A percentile compares a stretch with the other conserved stretches of the same genome.
Conservation (phyloP, 2,888 invertebrate species). For the Chloroclystis v-ata region DNA sequence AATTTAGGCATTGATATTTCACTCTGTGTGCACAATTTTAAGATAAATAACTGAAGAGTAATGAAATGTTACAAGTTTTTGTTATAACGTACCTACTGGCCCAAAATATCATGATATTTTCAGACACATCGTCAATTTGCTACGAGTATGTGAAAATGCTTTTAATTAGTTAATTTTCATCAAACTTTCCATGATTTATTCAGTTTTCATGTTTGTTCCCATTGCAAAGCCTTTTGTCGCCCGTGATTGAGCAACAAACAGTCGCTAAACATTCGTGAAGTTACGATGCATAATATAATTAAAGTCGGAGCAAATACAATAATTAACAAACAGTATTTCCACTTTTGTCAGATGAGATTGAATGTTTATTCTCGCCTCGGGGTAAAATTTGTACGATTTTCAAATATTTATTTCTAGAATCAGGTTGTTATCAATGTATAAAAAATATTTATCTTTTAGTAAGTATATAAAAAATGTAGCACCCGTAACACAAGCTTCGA, state of each 20-base stretch:
- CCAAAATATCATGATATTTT: neutral
- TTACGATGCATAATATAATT: constrained; percentile 22
- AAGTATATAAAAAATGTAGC: too few species aligned
- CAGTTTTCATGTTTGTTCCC: constrained; percentile 6
- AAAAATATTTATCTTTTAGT: too few species aligned
- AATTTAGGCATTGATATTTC: neutral
- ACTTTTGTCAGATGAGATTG: too few species aligned
- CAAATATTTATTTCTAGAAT: too few species aligned
- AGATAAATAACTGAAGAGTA: too few species aligned
- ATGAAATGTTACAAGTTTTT: too few species aligned
- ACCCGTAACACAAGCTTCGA: too few species aligned
- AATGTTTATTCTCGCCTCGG: neutral
- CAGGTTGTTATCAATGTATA: too few species aligned
- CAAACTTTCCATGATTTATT: constrained; percentile 2
- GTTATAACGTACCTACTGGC: too few species aligned
- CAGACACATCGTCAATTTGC: too few species aligned
- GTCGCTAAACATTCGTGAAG: constrained; percentile 18
- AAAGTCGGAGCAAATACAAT: constrained; percentile 4
- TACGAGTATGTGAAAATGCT: neutral
- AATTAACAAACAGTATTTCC: neutral
- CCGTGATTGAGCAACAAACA: constrained; percentile 25
- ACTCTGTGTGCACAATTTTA: neutral
- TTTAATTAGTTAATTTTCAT: neutral
- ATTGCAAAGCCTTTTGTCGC: constrained; percentile 4
- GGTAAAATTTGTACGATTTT: too few species aligned